phyloP scores from a whole-genome alignment of 2,113 vertebrate genomes.

The Etheostoma cragini region DNA sequence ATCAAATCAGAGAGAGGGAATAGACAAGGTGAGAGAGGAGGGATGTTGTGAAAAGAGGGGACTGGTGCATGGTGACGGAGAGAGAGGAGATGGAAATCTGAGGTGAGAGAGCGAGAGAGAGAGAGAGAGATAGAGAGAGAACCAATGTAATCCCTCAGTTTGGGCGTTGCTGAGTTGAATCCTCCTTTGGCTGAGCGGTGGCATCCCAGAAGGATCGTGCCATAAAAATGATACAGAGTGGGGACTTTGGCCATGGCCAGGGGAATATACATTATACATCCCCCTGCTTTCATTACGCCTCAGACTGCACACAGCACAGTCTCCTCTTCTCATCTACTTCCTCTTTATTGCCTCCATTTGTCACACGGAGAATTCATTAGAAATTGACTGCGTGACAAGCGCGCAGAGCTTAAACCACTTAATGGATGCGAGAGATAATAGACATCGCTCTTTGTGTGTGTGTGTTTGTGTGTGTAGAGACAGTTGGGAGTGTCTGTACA shows the following conservation, averaged over 20 bases:
- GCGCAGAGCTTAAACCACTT: constrained; percentile 64
- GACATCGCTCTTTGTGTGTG: constrained; percentile 37
- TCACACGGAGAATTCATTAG: constrained; percentile 71
- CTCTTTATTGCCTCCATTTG: constrained; percentile 74
- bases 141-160: constrained; percentile 25
- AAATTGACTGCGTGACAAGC: constrained; percentile 69
- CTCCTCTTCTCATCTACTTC: constrained; percentile 64
- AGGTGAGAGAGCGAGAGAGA: constrained; percentile 20
- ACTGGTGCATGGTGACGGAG: not conserved
- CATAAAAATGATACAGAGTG: constrained; percentile 77
- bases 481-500: constrained; percentile 7
- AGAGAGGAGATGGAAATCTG: constrained; percentile 25
- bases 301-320: constrained; percentile 39
- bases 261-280: constrained; percentile 62
- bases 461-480: constrained; percentile 32
- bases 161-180: constrained; percentile 5
- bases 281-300: constrained; percentile 58
- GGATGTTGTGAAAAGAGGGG: constrained; percentile 24
- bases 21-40: constrained; percentile 27
- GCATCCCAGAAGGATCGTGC: constrained; percentile 67
- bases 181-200: constrained; percentile 21
- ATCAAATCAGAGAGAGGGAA: constrained; percentile 20
- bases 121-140: constrained; percentile 35
- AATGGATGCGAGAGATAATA: constrained; percentile 68
- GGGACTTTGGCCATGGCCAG: constrained; percentile 59